These are phyloP conservation scores for Gobio occitaniae DNA, from an alignment of 2,797 vertebrate genomes.

Conservation along the genomic window DNA sequence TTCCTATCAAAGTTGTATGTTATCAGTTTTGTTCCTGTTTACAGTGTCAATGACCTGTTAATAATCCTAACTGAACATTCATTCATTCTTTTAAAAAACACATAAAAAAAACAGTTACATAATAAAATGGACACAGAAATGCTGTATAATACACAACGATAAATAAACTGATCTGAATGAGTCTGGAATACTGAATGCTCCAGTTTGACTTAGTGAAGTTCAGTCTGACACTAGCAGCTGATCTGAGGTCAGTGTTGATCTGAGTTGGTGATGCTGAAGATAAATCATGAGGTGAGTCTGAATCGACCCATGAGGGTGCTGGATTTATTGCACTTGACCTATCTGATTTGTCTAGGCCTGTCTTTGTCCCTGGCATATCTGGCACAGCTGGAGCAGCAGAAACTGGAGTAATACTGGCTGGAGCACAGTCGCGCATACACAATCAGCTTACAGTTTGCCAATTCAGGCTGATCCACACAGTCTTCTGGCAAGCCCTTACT, in stretches of 20 bases:
- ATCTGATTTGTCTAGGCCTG: constrained; percentile 58
- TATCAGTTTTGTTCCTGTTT: neutral
- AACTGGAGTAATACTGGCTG: constrained; percentile 91
- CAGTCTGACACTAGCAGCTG: neutral
- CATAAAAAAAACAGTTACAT: neutral
- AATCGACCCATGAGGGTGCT: neutral
- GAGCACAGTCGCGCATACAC: constrained; percentile 90
- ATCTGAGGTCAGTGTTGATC: constrained; percentile 46
- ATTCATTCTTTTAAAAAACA: neutral
- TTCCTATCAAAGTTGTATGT: neutral
- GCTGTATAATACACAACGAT: constrained; percentile 6
- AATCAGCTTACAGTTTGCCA: constrained; percentile 94
- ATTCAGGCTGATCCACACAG: constrained; percentile 90
- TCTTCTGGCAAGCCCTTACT: constrained; percentile 64
- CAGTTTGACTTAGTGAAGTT: neutral
- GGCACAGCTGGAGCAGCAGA: constrained; percentile 95
- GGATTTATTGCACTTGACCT: constrained; percentile 7
- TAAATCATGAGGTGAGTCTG: neutral
- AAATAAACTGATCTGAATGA: constrained; percentile 25
- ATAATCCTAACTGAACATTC: neutral
- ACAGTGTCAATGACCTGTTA: constrained; percentile 1
- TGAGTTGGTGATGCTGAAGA: constrained; percentile 4
- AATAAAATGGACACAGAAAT: neutral
- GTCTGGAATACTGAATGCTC: neutral
- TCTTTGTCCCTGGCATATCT: constrained; percentile 64